These are phyloP conservation scores for Pelosia muscerda DNA, from an alignment of 2,888 invertebrate species.

Conservation along the genomic window DNA sequence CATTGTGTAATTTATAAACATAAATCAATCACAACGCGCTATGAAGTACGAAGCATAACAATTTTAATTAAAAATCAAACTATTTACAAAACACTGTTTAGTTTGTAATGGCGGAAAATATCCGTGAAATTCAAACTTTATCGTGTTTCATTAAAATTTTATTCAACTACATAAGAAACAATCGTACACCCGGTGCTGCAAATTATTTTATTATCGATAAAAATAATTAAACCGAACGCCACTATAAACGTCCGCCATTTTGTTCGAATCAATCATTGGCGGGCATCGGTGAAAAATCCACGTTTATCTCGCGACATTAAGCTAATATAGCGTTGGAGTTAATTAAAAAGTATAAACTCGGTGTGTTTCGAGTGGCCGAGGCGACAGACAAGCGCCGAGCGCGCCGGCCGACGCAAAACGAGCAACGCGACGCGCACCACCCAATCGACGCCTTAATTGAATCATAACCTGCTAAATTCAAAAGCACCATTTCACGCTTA, in stretches of 20 bases:
- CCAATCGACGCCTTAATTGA: constrained; percentile 81
- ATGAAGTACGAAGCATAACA: constrained; percentile 64
- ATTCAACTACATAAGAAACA: constrained; percentile 64
- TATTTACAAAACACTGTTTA: constrained; percentile 84
- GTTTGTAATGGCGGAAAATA: constrained; percentile 82
- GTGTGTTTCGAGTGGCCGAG: constrained; percentile 39
- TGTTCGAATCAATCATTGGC: constrained; percentile 65
- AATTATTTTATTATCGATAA: constrained; percentile 72
- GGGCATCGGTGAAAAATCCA: constrained; percentile 66
- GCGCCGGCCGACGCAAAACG: constrained; percentile 67
- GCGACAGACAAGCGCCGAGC: constrained; percentile 61
- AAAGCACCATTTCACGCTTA: constrained; percentile 65
- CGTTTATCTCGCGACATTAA: constrained; percentile 78
- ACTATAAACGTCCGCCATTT: constrained; percentile 58
- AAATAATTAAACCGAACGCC: constrained; percentile 61
- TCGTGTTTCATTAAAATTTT: constrained; percentile 77
- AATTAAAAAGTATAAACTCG: constrained; percentile 80
- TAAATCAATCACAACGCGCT: constrained; percentile 71
- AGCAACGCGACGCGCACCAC: constrained; percentile 65
- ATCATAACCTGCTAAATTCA: constrained; percentile 76
- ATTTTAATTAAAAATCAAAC: constrained; percentile 84
- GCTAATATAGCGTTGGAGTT: constrained; percentile 87
- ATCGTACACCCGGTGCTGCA: constrained; percentile 52
- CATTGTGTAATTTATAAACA: constrained; percentile 59
- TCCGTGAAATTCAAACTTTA: constrained; percentile 83